phyloP scores from a whole-genome alignment of 92 coral and sea anemone species.

The Epizoanthus stellaris region DNA sequence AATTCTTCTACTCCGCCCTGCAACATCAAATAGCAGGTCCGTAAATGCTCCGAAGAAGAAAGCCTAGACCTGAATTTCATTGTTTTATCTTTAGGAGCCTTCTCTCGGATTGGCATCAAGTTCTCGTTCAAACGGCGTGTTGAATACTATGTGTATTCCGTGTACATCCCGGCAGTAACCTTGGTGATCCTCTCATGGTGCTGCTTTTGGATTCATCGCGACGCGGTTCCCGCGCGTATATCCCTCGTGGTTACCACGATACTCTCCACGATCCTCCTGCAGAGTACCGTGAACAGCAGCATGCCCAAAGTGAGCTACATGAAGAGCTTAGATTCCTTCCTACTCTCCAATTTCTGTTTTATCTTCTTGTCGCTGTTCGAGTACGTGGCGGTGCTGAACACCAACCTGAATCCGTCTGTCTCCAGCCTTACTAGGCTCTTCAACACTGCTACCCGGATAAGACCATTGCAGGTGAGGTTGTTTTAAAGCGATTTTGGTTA shows the following conservation, averaged over 20 bases:
- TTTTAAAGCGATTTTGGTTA: not conserved
- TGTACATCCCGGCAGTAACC: slow-evolving; percentile 63
- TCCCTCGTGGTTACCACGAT: slow-evolving; percentile 74
- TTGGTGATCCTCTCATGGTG: slow-evolving; percentile 71
- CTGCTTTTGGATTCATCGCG: slow-evolving; percentile 73
- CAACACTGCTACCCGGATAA: not conserved
- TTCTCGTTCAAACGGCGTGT: slow-evolving; percentile 69
- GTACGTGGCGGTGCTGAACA: slow-evolving; percentile 55
- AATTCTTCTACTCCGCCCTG: too few relatives aligned
- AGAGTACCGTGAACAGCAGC: slow-evolving; percentile 66
- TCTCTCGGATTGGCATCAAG: slow-evolving; percentile 50
- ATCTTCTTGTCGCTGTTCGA: slow-evolving; percentile 55
- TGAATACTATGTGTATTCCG: slow-evolving; percentile 65
- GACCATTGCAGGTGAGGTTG: slow-evolving; percentile 1
- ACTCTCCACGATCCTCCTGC: slow-evolving; percentile 65
- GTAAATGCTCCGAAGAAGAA: too few relatives aligned
- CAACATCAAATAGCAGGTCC: too few relatives aligned
- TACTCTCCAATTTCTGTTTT: slow-evolving; percentile 49
- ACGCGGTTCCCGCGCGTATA: slow-evolving; percentile 72
- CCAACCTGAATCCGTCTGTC: slow-evolving; percentile 18
- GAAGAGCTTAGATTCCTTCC: slow-evolving; percentile 55
- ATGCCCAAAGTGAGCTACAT: slow-evolving; percentile 77
- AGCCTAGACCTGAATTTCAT: not conserved
- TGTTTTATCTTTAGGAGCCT: slow-evolving; percentile 39
- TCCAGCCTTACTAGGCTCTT: not conserved